Percentiles rank a stretch among this genome's conserved stretches.
Conservation (phyloP, 2,113 vertebrate species). For the Chloebia gouldiae region DNA sequence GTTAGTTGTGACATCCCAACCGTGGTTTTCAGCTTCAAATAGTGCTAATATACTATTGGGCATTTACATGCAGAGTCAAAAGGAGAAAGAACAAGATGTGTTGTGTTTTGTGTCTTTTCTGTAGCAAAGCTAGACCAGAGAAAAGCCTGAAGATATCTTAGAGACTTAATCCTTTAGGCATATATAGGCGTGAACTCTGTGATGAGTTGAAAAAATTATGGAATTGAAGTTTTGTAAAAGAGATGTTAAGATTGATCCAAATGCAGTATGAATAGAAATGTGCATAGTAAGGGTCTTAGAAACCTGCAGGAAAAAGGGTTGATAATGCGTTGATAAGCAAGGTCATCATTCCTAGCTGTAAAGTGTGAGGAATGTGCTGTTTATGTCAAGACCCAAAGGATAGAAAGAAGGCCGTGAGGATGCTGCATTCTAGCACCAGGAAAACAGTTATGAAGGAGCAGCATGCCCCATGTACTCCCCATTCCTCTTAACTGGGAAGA, state of each 20-base stretch:
- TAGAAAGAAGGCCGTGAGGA: neutral
- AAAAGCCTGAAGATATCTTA: neutral
- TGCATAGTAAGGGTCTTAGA: neutral
- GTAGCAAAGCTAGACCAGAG: neutral
- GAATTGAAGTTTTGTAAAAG: neutral
- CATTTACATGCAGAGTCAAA: neutral
- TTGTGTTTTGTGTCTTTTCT: neutral
- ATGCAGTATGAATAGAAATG: neutral
- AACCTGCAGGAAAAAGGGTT: neutral
- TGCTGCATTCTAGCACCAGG: neutral
- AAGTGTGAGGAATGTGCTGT: neutral
- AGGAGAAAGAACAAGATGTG: neutral
- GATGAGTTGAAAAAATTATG: neutral
- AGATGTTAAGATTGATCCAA: neutral
- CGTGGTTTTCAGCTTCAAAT: neutral
- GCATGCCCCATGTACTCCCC: accelerated
- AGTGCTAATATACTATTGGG: neutral
- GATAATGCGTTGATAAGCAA: neutral
- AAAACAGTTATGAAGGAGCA: neutral
- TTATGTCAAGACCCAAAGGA: neutral
- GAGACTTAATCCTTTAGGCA: neutral
- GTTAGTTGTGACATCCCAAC: neutral
- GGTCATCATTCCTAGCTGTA: neutral
- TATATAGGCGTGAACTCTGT: neutral
- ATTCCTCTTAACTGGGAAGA: neutral